Conservation (phyloP, 2,113 vertebrate species). For the Ifrita kowaldi region DNA sequence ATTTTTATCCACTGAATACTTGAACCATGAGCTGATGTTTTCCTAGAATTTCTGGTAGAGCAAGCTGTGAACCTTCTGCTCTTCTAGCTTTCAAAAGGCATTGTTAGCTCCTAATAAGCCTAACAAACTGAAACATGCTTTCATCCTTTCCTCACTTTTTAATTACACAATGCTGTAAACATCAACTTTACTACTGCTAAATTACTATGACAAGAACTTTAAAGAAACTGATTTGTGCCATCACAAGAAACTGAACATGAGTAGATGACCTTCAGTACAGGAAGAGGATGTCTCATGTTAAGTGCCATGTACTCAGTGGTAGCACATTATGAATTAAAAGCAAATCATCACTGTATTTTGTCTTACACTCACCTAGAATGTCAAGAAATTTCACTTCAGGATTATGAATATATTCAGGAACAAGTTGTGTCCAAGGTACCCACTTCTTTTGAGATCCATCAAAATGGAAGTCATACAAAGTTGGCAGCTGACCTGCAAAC, state of each 20-base stretch:
- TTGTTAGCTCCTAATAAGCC: neutral
- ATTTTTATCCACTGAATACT: neutral
- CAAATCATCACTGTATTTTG: neutral
- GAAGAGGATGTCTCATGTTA: neutral
- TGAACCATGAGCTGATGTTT: neutral
- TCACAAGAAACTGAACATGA: neutral
- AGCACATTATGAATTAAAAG: neutral
- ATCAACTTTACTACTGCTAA: neutral
- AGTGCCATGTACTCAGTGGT: neutral
- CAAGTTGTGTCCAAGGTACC: conserved; percentile 87
- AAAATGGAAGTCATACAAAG: conserved; percentile 93
- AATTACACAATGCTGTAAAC: neutral
- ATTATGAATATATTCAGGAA: conserved; percentile 82
- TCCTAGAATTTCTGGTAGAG: neutral
- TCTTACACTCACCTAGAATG: conserved; percentile 83
- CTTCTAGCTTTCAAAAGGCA: neutral
- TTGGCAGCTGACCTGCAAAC: conserved; percentile 82
- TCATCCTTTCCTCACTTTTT: neutral
- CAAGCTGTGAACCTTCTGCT: neutral
- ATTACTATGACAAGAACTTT: neutral
- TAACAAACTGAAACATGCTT: neutral
- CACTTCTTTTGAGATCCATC: conserved; percentile 76
- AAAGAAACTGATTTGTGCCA: neutral
- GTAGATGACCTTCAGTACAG: neutral
- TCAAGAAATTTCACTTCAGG: conserved; percentile 82